Base-by-base conservation (phyloP, 2,113 vertebrate species). In the Anhinga anhinga region DNA sequence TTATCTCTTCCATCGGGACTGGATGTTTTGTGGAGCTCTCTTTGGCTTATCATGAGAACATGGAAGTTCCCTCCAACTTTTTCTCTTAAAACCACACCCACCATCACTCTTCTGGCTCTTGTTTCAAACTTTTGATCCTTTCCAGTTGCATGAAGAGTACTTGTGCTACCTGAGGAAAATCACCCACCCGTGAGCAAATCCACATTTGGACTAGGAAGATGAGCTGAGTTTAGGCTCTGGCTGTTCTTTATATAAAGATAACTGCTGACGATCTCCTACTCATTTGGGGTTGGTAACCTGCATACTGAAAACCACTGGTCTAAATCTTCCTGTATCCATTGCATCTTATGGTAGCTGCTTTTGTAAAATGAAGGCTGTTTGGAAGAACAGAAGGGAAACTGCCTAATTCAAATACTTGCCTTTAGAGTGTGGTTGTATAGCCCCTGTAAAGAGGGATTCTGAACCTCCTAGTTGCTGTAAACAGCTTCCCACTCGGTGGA, bases 381-480 rank as follows among this genome's bases (percentile, higher is more conserved):
- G 84, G 76, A 95, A 94, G 66, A 67, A 59, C 36, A 82, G 83
- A 95, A 91, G 36, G 91, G 86, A 87, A 94, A 80, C 71, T 90
- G 87, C 84, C 76, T 82, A 92, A 90, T 85, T 95, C 50, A 82
- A 7, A 44, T 72, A 30, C 32, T 76, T 84, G 80, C 83, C 38
- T 40, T 95, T 91, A 79, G 96, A 77, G 82, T 74, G 76, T 79
- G 89, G 78, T 84, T 94, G 65, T 82, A 71, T 40, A 96, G 96
- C 83, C 71, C 90, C 73, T 25, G 56, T 96, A 91, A 94, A 88
- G 74, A 91, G 74, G 83, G 80, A 92, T 95, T 95, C 55, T 94
- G 93, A 96, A 59, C 85, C 82, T 97, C 65, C 84, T 94, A 30
- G 63, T 85, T 71, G 42, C 53, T 91, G 78, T 88, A 82, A 93